Evolutionary conservation across 2,888 invertebrate species (phyloP).

Genomic region (Drosophila neutralis): DNA sequence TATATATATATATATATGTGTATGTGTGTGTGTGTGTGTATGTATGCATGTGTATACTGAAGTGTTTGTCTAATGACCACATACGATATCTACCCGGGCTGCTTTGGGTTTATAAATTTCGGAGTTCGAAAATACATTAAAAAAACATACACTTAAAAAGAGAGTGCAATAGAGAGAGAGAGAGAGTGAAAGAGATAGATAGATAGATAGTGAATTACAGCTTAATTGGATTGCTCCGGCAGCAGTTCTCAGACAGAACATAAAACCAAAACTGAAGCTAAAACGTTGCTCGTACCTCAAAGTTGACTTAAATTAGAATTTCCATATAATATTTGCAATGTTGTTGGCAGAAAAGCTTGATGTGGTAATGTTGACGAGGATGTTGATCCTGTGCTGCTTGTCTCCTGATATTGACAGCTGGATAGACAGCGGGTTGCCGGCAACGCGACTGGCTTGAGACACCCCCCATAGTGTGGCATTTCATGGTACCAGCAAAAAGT

Average conservation of each 20-base stretch:
- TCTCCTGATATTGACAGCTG: constrained; percentile 65
- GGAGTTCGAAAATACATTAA: constrained; percentile 19
- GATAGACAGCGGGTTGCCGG: constrained; percentile 68
- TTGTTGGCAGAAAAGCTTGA: constrained; percentile 28
- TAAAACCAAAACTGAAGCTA: constrained; percentile 20
- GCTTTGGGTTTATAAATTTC: constrained; percentile 20
- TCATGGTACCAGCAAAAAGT: constrained; percentile 34
- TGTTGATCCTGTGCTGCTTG: constrained; percentile 53
- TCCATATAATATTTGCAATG: constrained; percentile 47
- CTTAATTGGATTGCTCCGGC: constrained; percentile 68
- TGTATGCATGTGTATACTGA: constrained; percentile 31
- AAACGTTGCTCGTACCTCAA: constrained; percentile 19
- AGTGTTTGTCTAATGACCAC: constrained; percentile 37
- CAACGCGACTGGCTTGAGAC: constrained; percentile 14
- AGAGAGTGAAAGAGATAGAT: background rate
- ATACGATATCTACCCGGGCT: constrained; percentile 22
- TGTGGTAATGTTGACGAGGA: constrained; percentile 32
- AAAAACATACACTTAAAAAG: constrained; percentile 1
- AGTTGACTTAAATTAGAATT: constrained; percentile 55
- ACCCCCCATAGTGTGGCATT: constrained; percentile 44
- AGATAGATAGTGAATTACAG: background rate
- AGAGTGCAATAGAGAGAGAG: background rate
- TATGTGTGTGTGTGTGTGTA: background rate
- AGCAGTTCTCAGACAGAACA: constrained; percentile 19
- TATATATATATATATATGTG: too few relatives aligned